Evolutionary conservation across 2,113 vertebrate species (phyloP), one percentile per base, ranked within the genome.

Genomic region (Forbesichthys papilliferus): DNA sequence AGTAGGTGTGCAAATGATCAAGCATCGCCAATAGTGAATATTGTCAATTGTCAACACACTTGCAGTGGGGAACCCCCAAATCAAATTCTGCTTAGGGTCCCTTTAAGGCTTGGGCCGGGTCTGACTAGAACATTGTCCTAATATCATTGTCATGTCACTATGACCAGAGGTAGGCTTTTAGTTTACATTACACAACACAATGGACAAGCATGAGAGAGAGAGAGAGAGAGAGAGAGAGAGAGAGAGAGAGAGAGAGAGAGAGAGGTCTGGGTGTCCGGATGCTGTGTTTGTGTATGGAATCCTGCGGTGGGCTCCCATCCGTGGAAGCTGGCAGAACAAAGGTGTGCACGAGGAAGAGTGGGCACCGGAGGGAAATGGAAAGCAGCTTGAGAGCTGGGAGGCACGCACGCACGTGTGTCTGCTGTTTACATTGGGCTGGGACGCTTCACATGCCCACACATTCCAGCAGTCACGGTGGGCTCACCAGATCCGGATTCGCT

Each of bases 381-480:
- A 85, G 84, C 87, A 89, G 88, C 82, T 81, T 85, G 75, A 68
- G 73, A 63, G 68, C 70, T 78, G 82, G 66, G 70, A 86, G 70
- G 63, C 83, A 73, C 80, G 78, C 77, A 80, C 76, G 75, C 89
- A 88, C 82, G 86, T 90, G 87, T n/a, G 56, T 73, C 13, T 64
- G 73, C 77, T 91, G 90, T 91, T 91, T 91, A 91, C 82, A 84
- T 81, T 90, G 86, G 84, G 82, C 78, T 57, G 46, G 73, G 82
- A 88, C 61, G 67, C 78, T 80, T 9, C 16, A 85, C 85, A 85
- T 63, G 74, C 66, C 61, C 81, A 85, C 81, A 75, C 84, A 88
- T 90, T 91, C 90, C 88, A 83, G 74, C 86, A 18, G 77, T 89
- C 90, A 91, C 65, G 88, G 87, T 88, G 86, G 89, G 87, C 89